Evolutionary conservation across 2,113 vertebrate genomes (phyloP), one percentile per base, ranked within the genome.

Genomic region (Psittacara wagleri): DNA sequence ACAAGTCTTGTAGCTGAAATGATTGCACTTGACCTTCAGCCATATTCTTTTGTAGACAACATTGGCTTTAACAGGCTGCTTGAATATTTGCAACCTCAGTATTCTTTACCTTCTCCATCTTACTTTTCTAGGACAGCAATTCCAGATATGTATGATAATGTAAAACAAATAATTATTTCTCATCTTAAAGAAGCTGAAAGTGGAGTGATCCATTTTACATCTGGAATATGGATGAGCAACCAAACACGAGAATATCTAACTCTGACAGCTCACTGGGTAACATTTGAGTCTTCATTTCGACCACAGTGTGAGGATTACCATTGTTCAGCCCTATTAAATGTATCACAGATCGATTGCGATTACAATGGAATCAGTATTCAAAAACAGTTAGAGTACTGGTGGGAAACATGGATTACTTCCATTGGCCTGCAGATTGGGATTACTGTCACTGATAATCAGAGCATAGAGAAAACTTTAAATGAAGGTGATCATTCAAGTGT

Each of bases 1-100:
- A 99, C 99, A 80, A 99, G 98, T 98, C 99, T 99, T 93, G 96
- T 99, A 54, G 99, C 99, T 2, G 99, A 99, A 98, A 99, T 99
- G 99, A 99, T 99, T 97, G 99, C 99, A 98, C 98, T 99, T 97
- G 99, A 99, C 97, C 99, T 99, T 94, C 99, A 99, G 98, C 99
- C 99, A 95, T 99, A 99, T 96, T 98, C 99, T 68, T 94, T 99
- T 95, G 99, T 99, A 92, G 99, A 99, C 98, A 99, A 98, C 44
- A 91, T 99, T 94, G 99, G 99, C 96, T 98, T 99, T 89, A 98
- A 97, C 97, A 97, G 99, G 98, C 98, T 99, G 96, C 98, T 99
- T 23, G 99, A 98, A 97, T 99, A 99, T 97, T 98, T 99, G 98
- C 98, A 99, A 97, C 99, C 99, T 95, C 99, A 99, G 94, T 99